Base-by-base conservation (phyloP, 2,797 vertebrate genomes). In the Acrossocheilus fasciatus region DNA sequence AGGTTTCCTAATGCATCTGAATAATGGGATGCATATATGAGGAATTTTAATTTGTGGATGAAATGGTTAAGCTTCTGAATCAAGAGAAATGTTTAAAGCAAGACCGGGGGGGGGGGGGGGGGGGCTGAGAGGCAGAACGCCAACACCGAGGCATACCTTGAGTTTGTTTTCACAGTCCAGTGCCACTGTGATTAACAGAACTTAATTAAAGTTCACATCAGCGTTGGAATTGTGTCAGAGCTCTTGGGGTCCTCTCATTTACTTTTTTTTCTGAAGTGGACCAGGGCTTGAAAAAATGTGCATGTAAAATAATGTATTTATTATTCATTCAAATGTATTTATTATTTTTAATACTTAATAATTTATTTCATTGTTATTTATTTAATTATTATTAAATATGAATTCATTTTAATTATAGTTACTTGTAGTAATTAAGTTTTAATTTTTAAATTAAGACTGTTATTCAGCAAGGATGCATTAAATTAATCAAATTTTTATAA, bases 201-300 rank as follows among this genome's bases (percentile, higher is more conserved):
- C 47, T 66, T 77, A 26, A 84, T 66, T 84, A 68, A 84, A 77
- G 39, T 75, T 39, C 43, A 84, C 72, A 15, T 66, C 30, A 66
- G 41, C 6, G 10, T 14, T 36, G 43, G 52, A 50, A 47, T 47
- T 66, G 41, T 66, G 17, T 66, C 78, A 80, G 59, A 81, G 26
- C 59, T 30, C 77, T 64, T 47, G 59, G 59, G 17, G 41, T 66
- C 57, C 15, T 80, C n/a, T 47, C 5, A 2, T 43, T 34, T 59
- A 68, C 18, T 11, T 59, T 79, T 79, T 43, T 47, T 74, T 47
- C 4, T 10, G 47, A 20, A 52, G 59, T 62, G 26, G 18, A 17
- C 64, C 6, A 47, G 17, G n/a, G 26, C 17, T 66, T 66, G 30
- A 15, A 17, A 74, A 18, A 34, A 17, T 68, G 3, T 17, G 34